These are phyloP conservation scores for Eilema caniola DNA, from an alignment of 2,888 invertebrate species.

Conservation along the genomic window DNA sequence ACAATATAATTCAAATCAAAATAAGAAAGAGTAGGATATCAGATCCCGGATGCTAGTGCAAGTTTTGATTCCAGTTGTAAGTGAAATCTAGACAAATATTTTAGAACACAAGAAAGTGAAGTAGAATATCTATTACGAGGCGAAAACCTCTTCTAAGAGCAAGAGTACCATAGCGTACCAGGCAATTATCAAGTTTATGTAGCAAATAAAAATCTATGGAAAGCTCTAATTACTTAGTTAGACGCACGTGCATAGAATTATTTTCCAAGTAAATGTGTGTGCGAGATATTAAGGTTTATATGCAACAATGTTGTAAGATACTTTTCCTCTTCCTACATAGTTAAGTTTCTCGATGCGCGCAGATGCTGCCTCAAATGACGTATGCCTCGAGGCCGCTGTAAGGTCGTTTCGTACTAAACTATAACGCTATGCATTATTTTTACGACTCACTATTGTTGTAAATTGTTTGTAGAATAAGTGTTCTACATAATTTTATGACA, in stretches of 20 bases:
- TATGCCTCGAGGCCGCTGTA: conserved; percentile 36
- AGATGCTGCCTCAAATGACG: conserved; percentile 36
- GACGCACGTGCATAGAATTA: conserved; percentile 1
- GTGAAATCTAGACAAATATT: neutral
- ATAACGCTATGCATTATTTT: conserved; percentile 42
- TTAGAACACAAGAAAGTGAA: neutral
- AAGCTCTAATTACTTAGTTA: conserved; percentile 15
- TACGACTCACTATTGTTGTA: conserved; percentile 35
- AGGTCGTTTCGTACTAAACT: conserved; percentile 46
- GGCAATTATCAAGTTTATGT: neutral
- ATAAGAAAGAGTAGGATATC: too few species aligned
- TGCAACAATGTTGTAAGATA: conserved; percentile 26
- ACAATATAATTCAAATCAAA: too few species aligned
- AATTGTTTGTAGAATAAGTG: conserved; percentile 11
- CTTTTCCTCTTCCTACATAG: conserved; percentile 51
- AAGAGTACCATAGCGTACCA: neutral
- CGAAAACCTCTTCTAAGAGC: neutral
- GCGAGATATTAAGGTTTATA: conserved; percentile 16
- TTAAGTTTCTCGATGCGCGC: conserved; percentile 26
- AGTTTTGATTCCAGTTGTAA: too few species aligned
- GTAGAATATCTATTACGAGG: neutral
- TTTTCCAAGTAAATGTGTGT: conserved; percentile 19
- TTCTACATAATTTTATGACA: conserved; percentile 30
- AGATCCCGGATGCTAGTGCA: too few species aligned
- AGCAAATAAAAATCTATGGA: conserved; percentile 12